These are phyloP conservation scores for Siniperca scherzeri DNA, from an alignment of 2,797 vertebrate species.

Conservation along the genomic window DNA sequence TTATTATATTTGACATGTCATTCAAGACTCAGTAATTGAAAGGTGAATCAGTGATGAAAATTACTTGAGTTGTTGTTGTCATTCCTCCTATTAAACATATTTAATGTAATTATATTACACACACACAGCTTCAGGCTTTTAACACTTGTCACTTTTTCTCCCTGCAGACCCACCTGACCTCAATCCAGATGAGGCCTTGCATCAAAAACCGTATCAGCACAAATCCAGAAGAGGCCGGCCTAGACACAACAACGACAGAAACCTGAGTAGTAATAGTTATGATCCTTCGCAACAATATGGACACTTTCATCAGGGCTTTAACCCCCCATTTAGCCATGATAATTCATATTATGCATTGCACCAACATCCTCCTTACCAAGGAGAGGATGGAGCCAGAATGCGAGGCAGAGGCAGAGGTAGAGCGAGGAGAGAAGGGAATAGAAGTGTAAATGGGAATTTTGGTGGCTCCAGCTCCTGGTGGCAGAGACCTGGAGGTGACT, in stretches of 20 bases:
- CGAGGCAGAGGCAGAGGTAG: conserved; percentile 73
- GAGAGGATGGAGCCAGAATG: conserved; percentile 61
- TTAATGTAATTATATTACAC: not conserved
- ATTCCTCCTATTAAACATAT: not conserved
- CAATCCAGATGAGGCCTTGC: conserved; percentile 84
- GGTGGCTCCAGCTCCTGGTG: conserved; percentile 79
- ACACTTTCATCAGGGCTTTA: conserved; percentile 69
- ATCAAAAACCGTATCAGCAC: conserved; percentile 82
- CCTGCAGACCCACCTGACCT: conserved; percentile 79
- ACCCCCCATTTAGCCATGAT: conserved; percentile 78
- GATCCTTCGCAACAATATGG: conserved; percentile 80
- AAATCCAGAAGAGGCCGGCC: conserved; percentile 84
- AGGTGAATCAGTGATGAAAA: not conserved
- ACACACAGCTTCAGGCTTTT: not conserved
- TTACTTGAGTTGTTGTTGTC: not conserved
- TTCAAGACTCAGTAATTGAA: not conserved
- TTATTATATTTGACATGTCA: not conserved
- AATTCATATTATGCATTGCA: conserved; percentile 72
- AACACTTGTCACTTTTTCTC: conserved; percentile 1
- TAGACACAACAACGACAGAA: conserved; percentile 83
- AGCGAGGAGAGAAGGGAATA: conserved; percentile 66
- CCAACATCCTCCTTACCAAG: conserved; percentile 47
- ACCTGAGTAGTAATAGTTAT: conserved; percentile 77
- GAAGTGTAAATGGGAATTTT: conserved; percentile 55
- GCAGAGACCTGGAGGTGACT: conserved; percentile 86